Percentiles rank a stretch among this genome's conserved stretches.
Evolutionary conservation across 2,888 invertebrate species (phyloP).

Genomic region (Agonopterix alstromeriana): DNA sequence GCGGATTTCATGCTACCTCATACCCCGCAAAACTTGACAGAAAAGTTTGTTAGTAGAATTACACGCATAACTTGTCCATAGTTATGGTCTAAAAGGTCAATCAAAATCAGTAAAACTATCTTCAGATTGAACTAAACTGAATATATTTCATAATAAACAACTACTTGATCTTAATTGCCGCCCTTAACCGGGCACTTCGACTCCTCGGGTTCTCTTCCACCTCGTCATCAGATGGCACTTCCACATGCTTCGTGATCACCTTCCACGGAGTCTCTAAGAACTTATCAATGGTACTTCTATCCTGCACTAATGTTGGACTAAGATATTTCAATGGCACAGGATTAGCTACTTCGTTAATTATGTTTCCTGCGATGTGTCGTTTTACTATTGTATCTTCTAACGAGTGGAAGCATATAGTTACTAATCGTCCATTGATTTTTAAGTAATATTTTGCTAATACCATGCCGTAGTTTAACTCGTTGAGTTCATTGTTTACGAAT

Average conservation of each 20-base stretch:
- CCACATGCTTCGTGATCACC: constrained; percentile 87
- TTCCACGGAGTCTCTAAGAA: constrained; percentile 84
- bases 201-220: constrained; percentile 87
- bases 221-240: constrained; percentile 84
- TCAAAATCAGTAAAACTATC: too few relatives aligned
- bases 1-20: neutral
- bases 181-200: constrained; percentile 92
- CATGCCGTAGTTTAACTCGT: constrained; percentile 94
- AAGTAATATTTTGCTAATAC: constrained; percentile 85
- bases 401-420: constrained; percentile 93
- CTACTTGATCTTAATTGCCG: constrained; percentile 83
- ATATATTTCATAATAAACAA: neutral
- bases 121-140: neutral
- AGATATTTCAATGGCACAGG: constrained; percentile 83
- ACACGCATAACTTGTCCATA: too few relatives aligned
- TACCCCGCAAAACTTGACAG: too few relatives aligned
- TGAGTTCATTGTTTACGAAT: constrained; percentile 97
- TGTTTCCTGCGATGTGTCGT: constrained; percentile 88
- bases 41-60: too few relatives aligned
- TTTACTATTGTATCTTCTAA: constrained; percentile 96
- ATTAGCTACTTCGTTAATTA: constrained; percentile 83
- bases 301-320: constrained; percentile 78
- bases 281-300: constrained; percentile 76
- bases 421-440: constrained; percentile 85
- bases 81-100: neutral